Evolutionary conservation across 2,113 vertebrate species (phyloP).

Genomic region (Platysternon megacephalum): DNA sequence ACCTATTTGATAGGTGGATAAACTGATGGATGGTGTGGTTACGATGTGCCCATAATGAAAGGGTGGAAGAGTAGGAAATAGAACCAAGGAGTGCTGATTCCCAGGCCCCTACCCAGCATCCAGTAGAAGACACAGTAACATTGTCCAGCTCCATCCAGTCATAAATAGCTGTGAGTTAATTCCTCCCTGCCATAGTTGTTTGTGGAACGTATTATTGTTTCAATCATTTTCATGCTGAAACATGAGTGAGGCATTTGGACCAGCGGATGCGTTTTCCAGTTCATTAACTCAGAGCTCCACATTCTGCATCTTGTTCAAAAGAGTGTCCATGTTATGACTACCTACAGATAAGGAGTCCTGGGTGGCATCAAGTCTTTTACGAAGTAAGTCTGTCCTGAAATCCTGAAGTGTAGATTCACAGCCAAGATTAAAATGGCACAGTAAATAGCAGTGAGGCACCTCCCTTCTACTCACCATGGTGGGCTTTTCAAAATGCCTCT

Average conservation of each 20-base stretch:
- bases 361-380: not conserved
- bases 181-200: not conserved
- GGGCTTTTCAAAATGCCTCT: conserved; percentile 17
- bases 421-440: not conserved
- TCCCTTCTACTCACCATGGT: not conserved
- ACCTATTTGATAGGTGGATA: not conserved
- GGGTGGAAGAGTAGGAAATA: not conserved
- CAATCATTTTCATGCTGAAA: not conserved
- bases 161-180: not conserved
- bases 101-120: accelerated
- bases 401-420: not conserved
- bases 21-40: not conserved
- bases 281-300: conserved; percentile 25
- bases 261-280: not conserved
- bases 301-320: not conserved
- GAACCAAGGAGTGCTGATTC: not conserved
- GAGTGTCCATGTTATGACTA: not conserved
- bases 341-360: not conserved
- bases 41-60: not conserved
- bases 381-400: not conserved
- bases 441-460: not conserved
- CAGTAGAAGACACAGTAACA: not conserved
- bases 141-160: not conserved
- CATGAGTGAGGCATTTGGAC: not conserved
- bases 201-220: not conserved